A percentile compares a stretch with the other conserved stretches of the same genome.
Conservation (phyloP, 2,888 invertebrate genomes). For the Polyommatus iphigenia region DNA sequence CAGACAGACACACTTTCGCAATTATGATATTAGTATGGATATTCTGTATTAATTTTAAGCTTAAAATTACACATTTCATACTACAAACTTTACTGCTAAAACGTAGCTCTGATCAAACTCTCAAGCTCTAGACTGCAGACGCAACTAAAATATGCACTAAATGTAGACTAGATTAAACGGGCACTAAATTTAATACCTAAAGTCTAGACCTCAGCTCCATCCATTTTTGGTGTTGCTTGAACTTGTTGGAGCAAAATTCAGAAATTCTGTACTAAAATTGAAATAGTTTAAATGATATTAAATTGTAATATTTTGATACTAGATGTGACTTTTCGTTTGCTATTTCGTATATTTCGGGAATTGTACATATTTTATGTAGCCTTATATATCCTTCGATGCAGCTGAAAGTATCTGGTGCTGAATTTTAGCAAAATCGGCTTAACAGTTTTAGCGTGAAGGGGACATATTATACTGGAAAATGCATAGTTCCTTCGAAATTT, state of each 20-base stretch:
- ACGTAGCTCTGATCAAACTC: neutral
- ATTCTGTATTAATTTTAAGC: neutral
- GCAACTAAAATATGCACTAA: neutral
- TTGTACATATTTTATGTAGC: too few species aligned
- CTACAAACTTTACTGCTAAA: neutral
- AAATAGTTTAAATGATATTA: neutral
- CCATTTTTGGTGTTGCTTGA: neutral
- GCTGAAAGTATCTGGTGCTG: too few species aligned
- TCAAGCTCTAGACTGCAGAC: neutral
- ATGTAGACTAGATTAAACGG: neutral
- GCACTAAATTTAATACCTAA: constrained; percentile 17
- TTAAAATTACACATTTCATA: neutral
- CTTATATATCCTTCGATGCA: too few species aligned
- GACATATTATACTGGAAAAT: too few species aligned
- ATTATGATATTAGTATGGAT: neutral
- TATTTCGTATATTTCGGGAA: too few species aligned
- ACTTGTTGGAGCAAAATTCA: neutral
- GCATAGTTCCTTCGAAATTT: too few species aligned
- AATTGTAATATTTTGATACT: neutral
- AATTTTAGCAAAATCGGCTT: too few species aligned
- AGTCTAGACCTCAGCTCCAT: neutral
- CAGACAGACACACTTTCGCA: too few species aligned
- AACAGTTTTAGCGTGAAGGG: too few species aligned
- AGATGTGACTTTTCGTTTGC: too few species aligned
- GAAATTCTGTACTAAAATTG: neutral